Base-by-base conservation (phyloP, 2,888 invertebrate genomes). In the Torymus tubicola region DNA sequence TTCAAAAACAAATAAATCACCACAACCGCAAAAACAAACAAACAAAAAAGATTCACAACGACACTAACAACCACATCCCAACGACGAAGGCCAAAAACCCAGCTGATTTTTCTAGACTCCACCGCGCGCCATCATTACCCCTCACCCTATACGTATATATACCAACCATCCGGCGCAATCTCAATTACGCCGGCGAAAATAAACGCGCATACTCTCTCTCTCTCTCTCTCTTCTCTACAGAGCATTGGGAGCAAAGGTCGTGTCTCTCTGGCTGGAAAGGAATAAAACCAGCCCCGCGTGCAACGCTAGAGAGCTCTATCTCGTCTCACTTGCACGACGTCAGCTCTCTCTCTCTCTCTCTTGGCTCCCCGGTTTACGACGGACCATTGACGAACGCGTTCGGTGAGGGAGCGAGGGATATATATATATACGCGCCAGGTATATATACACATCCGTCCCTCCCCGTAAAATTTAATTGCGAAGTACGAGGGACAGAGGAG, bases 381-480 rank as follows among this genome's bases (percentile, higher is more conserved):
- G 50, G 42, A 71, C 71, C 64, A 80, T 75, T 67, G 75, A 75
- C 77, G 64, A 21, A 55, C 50, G 24, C 50, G 24, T 52, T 42
- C 42, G 42, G 42, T 8, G 42, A 1, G 42, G 21, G 21, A 21
- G 10, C 42, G 42, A 8, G 42, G 42, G 42, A 8, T 5, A 5
- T 31, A 31, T 31, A 31, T 31, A 31, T 8, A 8, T 8, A 50
- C 24, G 13, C 31, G 70, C 55, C 64, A 61, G 67, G 78, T 74
- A 63, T 55, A 53, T 24, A 16, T 1, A 21, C n/a, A 42, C 2
- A n/a, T 10, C 5, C 50, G n/a, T 10, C 58, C 58, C 14, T 42
- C 21, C 0, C 67, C 80, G 61, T 80, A 75, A 80, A 80, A 80
- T 80, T 80, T 80, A 80, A 80, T 80, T 75, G 80, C 70, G 53